Conservation (phyloP, 1,140 invertebrate species). For the Lasioglossum albipes region DNA sequence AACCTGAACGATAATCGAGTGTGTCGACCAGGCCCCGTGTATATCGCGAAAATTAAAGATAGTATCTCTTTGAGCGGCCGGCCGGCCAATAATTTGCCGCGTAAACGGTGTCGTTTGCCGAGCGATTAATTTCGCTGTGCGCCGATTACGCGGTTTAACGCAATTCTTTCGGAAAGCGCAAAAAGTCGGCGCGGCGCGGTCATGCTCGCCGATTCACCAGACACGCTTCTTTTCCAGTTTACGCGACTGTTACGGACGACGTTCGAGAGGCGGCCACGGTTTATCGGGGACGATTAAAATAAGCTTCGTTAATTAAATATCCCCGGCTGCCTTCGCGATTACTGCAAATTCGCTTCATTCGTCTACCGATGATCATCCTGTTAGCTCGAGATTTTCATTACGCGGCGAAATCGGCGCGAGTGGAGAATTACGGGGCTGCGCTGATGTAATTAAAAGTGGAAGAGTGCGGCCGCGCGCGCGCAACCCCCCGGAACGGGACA, state of each 20-base stretch:
- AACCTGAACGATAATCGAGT: no score
- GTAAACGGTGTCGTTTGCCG: neutral
- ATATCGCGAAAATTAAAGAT: slow-evolving; percentile 24
- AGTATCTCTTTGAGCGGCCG: neutral
- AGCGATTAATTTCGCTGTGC: slow-evolving; percentile 21
- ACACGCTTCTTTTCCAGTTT: slow-evolving; percentile 29
- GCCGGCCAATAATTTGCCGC: neutral
- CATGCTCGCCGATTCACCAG: neutral
- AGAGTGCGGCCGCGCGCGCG: neutral
- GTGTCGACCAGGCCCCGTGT: neutral
- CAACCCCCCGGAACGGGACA: neutral
- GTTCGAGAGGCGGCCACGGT: neutral
- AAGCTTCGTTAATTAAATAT: slow-evolving; percentile 49
- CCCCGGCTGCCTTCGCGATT: slow-evolving; percentile 9
- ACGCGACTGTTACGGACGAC: slow-evolving; percentile 26
- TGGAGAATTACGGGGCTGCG: slow-evolving; percentile 22
- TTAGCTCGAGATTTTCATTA: slow-evolving; percentile 39
- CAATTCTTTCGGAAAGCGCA: no score
- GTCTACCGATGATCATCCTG: slow-evolving; percentile 31
- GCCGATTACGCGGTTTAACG: no score
- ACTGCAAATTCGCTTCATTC: slow-evolving; percentile 40
- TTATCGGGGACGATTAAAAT: slow-evolving; percentile 46
- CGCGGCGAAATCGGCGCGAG: neutral
- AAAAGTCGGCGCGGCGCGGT: neutral
- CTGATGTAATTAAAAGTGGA: slow-evolving; percentile 33